Percentiles rank a stretch among this genome's conserved stretches.
These are phyloP conservation scores for Paramuricea clavata DNA, from an alignment of 92 coral and sea anemone genomes.

Conservation along the genomic window DNA sequence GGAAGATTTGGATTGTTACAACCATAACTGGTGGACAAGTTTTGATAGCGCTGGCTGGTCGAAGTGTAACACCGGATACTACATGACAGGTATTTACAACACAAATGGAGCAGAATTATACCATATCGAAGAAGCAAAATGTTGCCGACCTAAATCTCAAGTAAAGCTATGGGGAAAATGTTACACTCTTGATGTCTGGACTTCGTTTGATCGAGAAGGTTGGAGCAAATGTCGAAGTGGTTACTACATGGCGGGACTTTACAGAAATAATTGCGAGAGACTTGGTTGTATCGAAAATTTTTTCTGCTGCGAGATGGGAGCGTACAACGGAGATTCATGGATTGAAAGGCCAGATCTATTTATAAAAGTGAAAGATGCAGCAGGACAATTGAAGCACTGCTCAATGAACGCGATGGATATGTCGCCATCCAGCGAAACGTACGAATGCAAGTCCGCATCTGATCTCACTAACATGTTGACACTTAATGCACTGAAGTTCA, in stretches of 20 bases:
- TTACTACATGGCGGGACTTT: conserved; percentile 16
- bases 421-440: not conserved
- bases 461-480: not conserved
- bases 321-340: conserved; percentile 12
- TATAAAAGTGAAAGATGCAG: not conserved
- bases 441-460: not conserved
- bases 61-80: not conserved
- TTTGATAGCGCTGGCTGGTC: not conserved
- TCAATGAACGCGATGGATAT: conserved; percentile 1
- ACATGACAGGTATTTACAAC: conserved; percentile 7
- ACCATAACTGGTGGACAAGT: conserved; percentile 1
- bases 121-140: not conserved
- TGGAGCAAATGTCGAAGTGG: not conserved
- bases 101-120: not conserved
- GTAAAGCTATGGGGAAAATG: not conserved
- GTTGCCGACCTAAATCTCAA: conserved; percentile 19
- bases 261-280: not conserved
- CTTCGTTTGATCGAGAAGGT: not conserved
- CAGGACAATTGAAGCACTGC: not conserved
- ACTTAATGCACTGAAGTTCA: not conserved
- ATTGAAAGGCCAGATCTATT: not conserved
- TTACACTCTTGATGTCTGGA: not conserved
- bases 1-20: conserved; percentile 8
- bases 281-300: not conserved
- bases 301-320: conserved; percentile 10